These are phyloP conservation scores for Rissa tridactyla DNA, from an alignment of 2,113 vertebrate genomes.

Conservation along the genomic window DNA sequence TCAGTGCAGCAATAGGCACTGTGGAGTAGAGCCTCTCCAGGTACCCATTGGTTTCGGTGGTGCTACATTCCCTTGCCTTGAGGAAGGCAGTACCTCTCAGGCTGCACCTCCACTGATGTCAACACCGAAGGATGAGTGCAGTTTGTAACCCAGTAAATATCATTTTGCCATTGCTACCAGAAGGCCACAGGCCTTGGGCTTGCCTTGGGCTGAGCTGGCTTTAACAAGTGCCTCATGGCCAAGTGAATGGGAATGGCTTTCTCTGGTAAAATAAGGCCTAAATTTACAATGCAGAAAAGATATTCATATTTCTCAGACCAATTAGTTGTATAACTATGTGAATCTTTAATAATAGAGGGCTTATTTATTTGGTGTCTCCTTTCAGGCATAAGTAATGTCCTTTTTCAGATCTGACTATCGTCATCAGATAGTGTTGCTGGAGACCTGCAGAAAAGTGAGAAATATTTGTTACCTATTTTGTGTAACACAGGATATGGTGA, in stretches of 20 bases:
- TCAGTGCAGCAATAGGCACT: neutral
- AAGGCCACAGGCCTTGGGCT: neutral
- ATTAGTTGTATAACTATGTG: neutral
- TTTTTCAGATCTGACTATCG: neutral
- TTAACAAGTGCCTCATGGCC: neutral
- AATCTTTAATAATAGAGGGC: neutral
- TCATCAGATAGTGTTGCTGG: neutral
- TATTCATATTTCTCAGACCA: neutral
- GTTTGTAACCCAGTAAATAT: neutral
- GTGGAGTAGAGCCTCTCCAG: neutral
- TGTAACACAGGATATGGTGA: neutral
- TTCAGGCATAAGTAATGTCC: neutral
- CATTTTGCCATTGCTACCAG: neutral
- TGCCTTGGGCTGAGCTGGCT: neutral
- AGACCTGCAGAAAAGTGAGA: neutral
- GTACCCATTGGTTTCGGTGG: neutral
- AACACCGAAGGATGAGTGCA: neutral
- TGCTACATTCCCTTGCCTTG: neutral
- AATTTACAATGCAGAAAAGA: neutral
- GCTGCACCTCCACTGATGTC: neutral
- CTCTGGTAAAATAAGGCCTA: neutral
- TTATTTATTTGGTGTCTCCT: neutral
- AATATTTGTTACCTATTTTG: constrained; percentile 18
- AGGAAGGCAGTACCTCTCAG: neutral
- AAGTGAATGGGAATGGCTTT: neutral